Evolutionary conservation across 2,888 invertebrate genomes (phyloP).

Genomic region (Salticus scenicus): DNA sequence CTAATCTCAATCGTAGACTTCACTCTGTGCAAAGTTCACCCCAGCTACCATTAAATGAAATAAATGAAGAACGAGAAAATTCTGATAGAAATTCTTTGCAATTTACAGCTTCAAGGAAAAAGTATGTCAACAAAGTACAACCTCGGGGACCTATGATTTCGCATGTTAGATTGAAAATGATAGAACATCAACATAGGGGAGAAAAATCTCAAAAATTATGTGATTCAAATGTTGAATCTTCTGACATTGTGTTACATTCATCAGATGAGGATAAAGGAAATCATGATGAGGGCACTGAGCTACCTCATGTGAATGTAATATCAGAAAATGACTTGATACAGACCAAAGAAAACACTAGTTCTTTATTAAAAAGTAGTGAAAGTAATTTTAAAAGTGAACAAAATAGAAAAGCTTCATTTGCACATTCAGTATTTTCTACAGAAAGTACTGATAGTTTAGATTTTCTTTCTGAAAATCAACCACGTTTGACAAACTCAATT

Average conservation of each 20-base stretch:
- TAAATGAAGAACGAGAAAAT: constrained; percentile 81
- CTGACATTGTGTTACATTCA: background rate
- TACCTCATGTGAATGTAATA: background rate
- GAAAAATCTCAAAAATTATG: constrained; percentile 79
- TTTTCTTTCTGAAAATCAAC: constrained; percentile 69
- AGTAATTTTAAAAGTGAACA: constrained; percentile 15
- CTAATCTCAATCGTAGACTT: constrained; percentile 77
- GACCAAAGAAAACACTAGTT: constrained; percentile 23
- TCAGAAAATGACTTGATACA: background rate
- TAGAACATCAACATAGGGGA: constrained; percentile 79
- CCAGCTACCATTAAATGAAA: constrained; percentile 81
- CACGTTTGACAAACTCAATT: constrained; percentile 66
- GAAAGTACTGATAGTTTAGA: constrained; percentile 70
- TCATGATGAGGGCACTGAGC: background rate
- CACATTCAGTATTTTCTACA: constrained; percentile 63
- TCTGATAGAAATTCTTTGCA: constrained; percentile 74
- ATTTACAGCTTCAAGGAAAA: constrained; percentile 34
- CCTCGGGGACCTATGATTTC: constrained; percentile 74
- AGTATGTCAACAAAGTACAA: constrained; percentile 73
- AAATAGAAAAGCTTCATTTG: constrained; percentile 52
- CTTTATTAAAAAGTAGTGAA: constrained; percentile 4
- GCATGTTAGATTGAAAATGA: constrained; percentile 76
- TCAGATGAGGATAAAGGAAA: background rate
- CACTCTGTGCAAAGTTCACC: constrained; percentile 77
- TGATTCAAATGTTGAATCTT: background rate